Conservation (phyloP, 2,797 vertebrate genomes). For the Melanogrammus aeglefinus region DNA sequence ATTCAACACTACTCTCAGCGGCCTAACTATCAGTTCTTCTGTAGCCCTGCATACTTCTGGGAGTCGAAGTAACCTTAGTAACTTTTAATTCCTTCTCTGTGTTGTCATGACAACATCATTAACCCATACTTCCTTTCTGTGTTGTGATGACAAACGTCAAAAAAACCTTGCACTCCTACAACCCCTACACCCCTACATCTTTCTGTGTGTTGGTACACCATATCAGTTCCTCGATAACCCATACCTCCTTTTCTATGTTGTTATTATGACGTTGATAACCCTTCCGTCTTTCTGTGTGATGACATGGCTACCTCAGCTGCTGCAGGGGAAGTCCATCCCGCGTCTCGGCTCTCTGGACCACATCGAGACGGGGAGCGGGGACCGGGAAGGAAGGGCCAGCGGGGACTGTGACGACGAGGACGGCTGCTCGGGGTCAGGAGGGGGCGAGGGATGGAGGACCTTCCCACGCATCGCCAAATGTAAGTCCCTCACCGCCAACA, state of each 20-base stretch:
- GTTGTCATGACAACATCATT: neutral
- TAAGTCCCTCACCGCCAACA: constrained; percentile 66
- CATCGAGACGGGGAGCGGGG: constrained; percentile 80
- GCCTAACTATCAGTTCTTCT: neutral
- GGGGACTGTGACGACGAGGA: constrained; percentile 91
- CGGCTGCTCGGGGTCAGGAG: constrained; percentile 80
- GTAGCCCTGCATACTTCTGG: neutral
- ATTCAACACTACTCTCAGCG: neutral
- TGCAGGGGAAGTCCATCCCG: constrained; percentile 81
- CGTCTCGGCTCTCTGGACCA: constrained; percentile 76
- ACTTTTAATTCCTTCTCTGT: neutral
- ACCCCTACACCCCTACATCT: neutral
- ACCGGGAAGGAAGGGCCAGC: constrained; percentile 71
- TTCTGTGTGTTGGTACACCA: neutral
- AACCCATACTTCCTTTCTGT: neutral
- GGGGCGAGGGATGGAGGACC: constrained; percentile 69
- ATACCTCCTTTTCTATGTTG: neutral
- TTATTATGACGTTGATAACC: neutral
- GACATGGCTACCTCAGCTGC: constrained; percentile 61
- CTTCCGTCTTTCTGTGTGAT: neutral
- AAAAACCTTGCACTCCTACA: neutral
- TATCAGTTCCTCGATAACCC: neutral
- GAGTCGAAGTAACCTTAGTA: neutral
- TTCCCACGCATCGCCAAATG: constrained; percentile 65
- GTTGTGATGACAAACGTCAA: neutral